Percentiles rank a stretch among this genome's conserved stretches.
Conservation (phyloP, 2,797 vertebrate genomes). For the Myotis myotis region DNA sequence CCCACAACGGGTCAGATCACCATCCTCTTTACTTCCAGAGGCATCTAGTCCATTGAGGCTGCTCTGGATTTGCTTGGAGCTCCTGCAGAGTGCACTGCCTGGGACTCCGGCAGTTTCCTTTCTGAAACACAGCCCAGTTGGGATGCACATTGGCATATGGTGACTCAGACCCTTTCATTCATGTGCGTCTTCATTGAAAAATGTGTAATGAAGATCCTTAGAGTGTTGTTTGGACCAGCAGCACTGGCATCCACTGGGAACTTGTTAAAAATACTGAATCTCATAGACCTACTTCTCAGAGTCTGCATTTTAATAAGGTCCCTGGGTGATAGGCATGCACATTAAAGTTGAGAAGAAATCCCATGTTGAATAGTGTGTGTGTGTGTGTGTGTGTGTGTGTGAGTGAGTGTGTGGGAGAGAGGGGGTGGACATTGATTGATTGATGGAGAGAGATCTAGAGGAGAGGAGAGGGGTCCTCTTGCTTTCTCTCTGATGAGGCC, state of each 20-base stretch:
- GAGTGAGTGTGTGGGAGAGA: not conserved
- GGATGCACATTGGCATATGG: not conserved
- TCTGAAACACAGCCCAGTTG: not conserved
- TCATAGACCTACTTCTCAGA: not conserved
- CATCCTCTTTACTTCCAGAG: not conserved
- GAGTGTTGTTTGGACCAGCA: not conserved
- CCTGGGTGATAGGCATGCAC: not conserved
- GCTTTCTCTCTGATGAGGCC: not conserved
- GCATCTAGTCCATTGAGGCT: not conserved
- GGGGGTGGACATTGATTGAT: not conserved
- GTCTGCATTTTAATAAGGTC: not conserved
- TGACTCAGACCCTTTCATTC: not conserved
- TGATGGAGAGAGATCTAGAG: not conserved
- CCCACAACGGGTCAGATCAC: not conserved
- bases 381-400: not conserved
- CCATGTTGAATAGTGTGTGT: not conserved
- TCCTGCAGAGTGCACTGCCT: not conserved
- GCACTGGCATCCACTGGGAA: not conserved
- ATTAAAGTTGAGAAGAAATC: not conserved
- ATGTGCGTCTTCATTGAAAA: not conserved
- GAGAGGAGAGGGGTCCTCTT: not conserved
- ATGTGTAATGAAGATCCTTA: not conserved
- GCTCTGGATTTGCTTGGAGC: not conserved
- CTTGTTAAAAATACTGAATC: not conserved
- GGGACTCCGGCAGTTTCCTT: not conserved